phyloP scores from a whole-genome alignment of 2,888 invertebrate species.

The Endomychus coccineus region DNA sequence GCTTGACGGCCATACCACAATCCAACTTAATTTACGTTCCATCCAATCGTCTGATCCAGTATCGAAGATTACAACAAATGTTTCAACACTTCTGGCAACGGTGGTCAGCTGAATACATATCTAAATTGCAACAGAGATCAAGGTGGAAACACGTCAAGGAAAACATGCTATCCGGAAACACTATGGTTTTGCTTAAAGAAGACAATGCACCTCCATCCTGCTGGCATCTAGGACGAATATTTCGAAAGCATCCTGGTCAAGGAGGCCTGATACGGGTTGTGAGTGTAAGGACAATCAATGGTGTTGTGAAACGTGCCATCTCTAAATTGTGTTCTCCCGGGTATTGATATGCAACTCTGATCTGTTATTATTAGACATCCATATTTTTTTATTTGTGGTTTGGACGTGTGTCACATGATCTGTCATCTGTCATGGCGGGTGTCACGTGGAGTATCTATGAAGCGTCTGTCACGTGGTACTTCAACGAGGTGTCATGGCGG shows the following conservation, averaged over 20 bases:
- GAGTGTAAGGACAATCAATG: slow-evolving; percentile 7
- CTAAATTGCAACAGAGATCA: no score
- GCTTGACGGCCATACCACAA: slow-evolving; percentile 15
- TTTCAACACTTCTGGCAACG: slow-evolving; percentile 22
- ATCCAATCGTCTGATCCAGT: slow-evolving; percentile 9
- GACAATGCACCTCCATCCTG: slow-evolving; percentile 10
- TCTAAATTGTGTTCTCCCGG: slow-evolving; percentile 2
- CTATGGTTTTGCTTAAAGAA: slow-evolving; percentile 14
- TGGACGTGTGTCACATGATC: no score
- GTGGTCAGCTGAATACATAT: slow-evolving; percentile 22
- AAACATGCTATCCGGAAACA: slow-evolving; percentile 1
- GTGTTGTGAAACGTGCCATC: slow-evolving; percentile 6
- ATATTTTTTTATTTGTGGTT: no score
- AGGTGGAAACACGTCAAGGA: no score
- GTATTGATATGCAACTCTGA: neutral
- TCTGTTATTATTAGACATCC: no score
- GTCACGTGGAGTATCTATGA: no score
- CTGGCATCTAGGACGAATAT: slow-evolving; percentile 11
- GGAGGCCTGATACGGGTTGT: slow-evolving; percentile 11
- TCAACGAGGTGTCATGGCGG: no score
- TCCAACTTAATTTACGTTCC: slow-evolving; percentile 2
- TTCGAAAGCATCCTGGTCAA: slow-evolving; percentile 2
- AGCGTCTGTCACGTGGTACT: no score
- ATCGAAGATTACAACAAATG: slow-evolving; percentile 11
- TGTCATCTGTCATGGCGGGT: no score